Base-by-base conservation (phyloP, 2,113 vertebrate genomes). In the Mesitornis unicolor region DNA sequence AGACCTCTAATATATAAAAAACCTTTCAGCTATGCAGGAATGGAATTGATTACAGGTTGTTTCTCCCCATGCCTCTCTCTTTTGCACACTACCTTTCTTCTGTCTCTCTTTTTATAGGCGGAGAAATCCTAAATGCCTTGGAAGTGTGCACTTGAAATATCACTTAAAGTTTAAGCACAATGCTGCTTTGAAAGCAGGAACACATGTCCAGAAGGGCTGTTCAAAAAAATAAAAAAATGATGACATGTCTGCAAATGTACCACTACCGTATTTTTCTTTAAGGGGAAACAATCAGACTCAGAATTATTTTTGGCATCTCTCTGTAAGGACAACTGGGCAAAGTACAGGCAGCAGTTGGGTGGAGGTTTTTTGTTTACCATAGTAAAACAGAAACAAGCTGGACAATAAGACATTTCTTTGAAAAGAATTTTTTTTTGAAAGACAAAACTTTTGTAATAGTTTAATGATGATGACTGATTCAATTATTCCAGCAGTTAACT, bases 21-120 rank as follows among this genome's bases (percentile, higher is more conserved):
- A 2, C 9, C 79, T 94, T 96, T 93, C 63, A 97, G 64, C 61
- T 85, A 48, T 71, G 48, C 81, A 97, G 87, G 71, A 95, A 71
- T 86, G 45, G 81, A 97, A 96, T 96, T 93, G 54, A 97, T 96
- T 94, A 89, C 14, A 92, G 74, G 21, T 64, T 78, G 19, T 76
- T 79, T 57, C 43, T 28, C 29, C 33, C 8, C 8, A 18, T 48
- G 47, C 43, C 11, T 3, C 17, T 28, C 25, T 33, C 24, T 54
- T 16, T 51, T 50, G 11, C 14, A 50, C 10, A 12, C 16, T 57
- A 24, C 50, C 8, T 54, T 86, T 84, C 24, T 26, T 81, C n/a
- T n/a, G n/a, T n/a, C 19, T 50, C 13, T 81, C 14, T 56, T 57
- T 96, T 95, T 84, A 73, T 95, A 93, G 18, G 36, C 29, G 22